Evolutionary conservation across 2,797 vertebrate species (phyloP).

Genomic region (Lacerta bilineata): DNA sequence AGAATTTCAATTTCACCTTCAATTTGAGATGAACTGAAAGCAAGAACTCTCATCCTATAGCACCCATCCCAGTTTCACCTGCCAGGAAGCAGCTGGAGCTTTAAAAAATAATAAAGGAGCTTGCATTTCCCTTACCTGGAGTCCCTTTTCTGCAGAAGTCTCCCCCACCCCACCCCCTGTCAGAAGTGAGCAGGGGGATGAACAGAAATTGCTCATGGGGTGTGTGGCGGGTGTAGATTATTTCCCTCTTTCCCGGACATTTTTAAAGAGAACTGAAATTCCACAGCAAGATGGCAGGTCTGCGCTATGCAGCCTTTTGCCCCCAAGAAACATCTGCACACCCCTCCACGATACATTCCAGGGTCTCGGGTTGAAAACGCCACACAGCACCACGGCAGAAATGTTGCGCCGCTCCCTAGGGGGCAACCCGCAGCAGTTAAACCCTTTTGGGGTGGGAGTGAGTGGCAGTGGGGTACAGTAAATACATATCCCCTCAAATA

Average conservation of each 20-base stretch:
- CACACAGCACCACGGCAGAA: slow-evolving; percentile 15
- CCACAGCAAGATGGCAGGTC: slow-evolving; percentile 10
- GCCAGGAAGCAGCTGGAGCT: background rate
- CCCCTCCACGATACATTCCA: slow-evolving; percentile 17
- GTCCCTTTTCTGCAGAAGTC: background rate
- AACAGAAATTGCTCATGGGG: too few relatives aligned
- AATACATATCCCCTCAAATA: background rate
- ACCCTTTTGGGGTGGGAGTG: background rate
- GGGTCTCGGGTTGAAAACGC: background rate
- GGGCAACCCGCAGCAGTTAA: background rate
- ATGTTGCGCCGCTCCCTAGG: background rate
- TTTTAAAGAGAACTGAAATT: slow-evolving; percentile 35
- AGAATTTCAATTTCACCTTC: too few relatives aligned
- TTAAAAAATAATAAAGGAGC: too few relatives aligned
- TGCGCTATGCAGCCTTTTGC: slow-evolving; percentile 32
- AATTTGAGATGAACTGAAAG: background rate
- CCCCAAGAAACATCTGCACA: slow-evolving; percentile 9
- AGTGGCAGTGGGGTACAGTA: background rate
- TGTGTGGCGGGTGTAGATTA: background rate
- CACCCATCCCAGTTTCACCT: background rate
- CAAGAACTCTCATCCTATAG: background rate
- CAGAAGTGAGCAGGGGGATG: background rate
- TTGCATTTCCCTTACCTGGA: too few relatives aligned
- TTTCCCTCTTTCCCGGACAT: background rate
- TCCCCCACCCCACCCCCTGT: background rate